Conservation (phyloP, 2,113 vertebrate species). For the Melierax canorus region DNA sequence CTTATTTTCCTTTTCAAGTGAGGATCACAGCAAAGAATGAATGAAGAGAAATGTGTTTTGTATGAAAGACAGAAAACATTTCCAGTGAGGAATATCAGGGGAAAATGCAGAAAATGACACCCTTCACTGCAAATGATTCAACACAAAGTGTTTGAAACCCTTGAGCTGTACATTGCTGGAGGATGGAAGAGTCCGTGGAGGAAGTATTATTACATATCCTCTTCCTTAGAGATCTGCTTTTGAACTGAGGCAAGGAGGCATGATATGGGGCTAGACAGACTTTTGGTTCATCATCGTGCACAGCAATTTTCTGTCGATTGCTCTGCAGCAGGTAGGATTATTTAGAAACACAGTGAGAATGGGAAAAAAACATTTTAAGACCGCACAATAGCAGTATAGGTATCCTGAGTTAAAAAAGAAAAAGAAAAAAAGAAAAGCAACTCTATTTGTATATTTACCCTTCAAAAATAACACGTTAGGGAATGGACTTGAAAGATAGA, state of each 20-base stretch:
- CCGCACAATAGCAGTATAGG: neutral
- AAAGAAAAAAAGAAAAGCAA: neutral
- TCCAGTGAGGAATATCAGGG: neutral
- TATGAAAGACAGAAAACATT: neutral
- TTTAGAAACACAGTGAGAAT: neutral
- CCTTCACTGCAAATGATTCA: neutral
- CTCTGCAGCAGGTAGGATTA: neutral
- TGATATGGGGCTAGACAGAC: neutral
- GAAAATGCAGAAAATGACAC: neutral
- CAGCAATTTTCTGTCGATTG: neutral
- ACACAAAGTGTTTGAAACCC: neutral
- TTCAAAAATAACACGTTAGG: neutral
- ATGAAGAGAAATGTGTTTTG: neutral
- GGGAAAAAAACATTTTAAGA: neutral
- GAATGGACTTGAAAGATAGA: neutral
- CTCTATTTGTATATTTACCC: neutral
- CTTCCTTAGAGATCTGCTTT: neutral
- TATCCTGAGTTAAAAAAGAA: neutral
- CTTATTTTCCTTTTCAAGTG: neutral
- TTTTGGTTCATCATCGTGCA: neutral
- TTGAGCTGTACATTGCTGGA: neutral
- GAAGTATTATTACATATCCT: neutral
- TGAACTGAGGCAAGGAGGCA: neutral
- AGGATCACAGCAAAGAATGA: neutral
- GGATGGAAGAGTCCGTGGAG: neutral